Base-by-base conservation (phyloP, 2,797 vertebrate species). In the Anas bernieri region DNA sequence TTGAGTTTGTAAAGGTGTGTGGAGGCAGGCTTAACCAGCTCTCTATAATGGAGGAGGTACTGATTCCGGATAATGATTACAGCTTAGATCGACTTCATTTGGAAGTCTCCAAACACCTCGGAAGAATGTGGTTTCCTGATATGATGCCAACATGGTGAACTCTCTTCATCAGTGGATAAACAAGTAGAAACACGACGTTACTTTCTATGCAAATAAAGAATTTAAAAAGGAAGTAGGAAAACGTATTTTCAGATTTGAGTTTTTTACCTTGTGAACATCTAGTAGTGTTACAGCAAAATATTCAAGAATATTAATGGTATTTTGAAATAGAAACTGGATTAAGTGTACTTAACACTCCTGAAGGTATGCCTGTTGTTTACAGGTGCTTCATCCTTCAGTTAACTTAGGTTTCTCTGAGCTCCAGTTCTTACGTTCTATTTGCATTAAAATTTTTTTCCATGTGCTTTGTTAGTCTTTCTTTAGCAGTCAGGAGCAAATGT, bases 31-130 rank as follows among this genome's bases (percentile, higher is more conserved):
- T 98, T 10, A 97, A 96, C 18, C 98, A 98, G 93, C 97, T 98
- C 11, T 98, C 98, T 31, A 98, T 98, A 43, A 98, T 98, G 98
- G 98, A 98, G 86, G 98, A 98, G 92, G 98, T 98, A 20, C 96
- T 98, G 63, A 98, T 98, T 77, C 98, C 98, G 3, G 98, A 98
- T 62, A 98, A 87, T 5, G 97, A 97, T 59, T 98, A 98, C 69
- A 98, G 96, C 91, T 90, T 98, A 52, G 98, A 98, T 82, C 95
- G 97, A 61, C 98, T 98, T 46, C 98, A 98, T 91, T 82, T 92
- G 80, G 98, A 98, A 89, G 98, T 98, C 88, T 98, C 98, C 78
- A 98, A 98, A 64, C 97, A 98, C 70, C 97, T 98, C 9, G 98
- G 98, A 37, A 97, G 97, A 37, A 96, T 98, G 94, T 98, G 98